These are phyloP conservation scores for Entomobrya multifasciata DNA, from an alignment of 2,888 invertebrate species.

Conservation along the genomic window DNA sequence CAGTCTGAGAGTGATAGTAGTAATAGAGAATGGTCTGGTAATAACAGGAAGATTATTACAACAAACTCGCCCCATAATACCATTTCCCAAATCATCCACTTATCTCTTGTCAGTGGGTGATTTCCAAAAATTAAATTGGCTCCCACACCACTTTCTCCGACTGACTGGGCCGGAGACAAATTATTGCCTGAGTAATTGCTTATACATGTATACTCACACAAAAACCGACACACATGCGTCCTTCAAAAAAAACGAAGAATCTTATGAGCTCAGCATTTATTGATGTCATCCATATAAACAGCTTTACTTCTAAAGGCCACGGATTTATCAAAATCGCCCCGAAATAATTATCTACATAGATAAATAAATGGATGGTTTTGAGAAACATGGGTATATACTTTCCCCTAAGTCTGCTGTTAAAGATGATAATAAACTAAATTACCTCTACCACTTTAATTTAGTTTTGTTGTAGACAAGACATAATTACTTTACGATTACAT, in stretches of 20 bases:
- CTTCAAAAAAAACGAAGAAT: not conserved
- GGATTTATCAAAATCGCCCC: slow-evolving; percentile 7
- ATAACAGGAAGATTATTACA: slow-evolving; percentile 73
- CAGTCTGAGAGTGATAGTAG: slow-evolving; percentile 66
- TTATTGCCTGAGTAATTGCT: slow-evolving; percentile 71
- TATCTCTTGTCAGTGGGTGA: slow-evolving; percentile 73
- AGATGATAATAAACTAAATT: too few relatives aligned
- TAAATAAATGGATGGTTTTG: too few relatives aligned
- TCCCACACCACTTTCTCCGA: slow-evolving; percentile 71
- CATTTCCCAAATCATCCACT: slow-evolving; percentile 74
- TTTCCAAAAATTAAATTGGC: slow-evolving; percentile 74
- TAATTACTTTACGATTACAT: too few relatives aligned
- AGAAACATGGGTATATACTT: too few relatives aligned
- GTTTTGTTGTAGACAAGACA: too few relatives aligned
- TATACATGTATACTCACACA: slow-evolving; percentile 24
- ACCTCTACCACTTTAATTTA: too few relatives aligned
- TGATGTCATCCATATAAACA: slow-evolving; percentile 5
- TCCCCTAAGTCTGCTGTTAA: too few relatives aligned
- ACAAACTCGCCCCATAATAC: slow-evolving; percentile 71
- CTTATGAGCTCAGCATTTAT: not conserved
- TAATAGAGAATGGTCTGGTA: slow-evolving; percentile 72
- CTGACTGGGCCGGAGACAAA: slow-evolving; percentile 69
- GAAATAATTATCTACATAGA: too few relatives aligned
- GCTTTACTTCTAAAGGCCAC: slow-evolving; percentile 33
- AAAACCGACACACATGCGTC: not conserved